These are phyloP conservation scores for Caretta caretta DNA, from an alignment of 2,113 vertebrate species.

Conservation along the genomic window DNA sequence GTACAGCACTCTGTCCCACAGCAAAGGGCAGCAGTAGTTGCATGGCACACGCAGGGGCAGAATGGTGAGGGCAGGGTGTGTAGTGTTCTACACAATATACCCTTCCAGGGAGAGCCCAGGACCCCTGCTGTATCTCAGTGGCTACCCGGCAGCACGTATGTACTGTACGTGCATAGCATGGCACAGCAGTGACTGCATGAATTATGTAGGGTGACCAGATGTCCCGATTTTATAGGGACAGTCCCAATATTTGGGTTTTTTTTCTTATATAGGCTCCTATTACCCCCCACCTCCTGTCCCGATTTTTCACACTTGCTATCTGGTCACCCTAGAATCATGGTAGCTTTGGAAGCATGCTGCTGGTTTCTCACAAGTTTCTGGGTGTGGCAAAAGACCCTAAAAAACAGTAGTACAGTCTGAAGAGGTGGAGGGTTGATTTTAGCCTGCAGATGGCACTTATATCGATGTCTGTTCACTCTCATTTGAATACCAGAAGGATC, in stretches of 20 bases:
- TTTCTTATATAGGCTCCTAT: too few species aligned
- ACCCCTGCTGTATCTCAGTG: background rate
- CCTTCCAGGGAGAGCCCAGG: background rate
- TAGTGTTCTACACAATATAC: background rate
- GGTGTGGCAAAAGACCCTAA: background rate
- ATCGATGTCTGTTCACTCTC: background rate
- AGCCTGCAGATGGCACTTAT: background rate
- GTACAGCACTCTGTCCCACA: background rate
- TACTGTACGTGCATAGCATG: background rate
- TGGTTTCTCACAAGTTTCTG: background rate
- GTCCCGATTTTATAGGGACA: too few species aligned
- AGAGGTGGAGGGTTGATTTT: background rate
- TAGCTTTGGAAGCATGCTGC: background rate
- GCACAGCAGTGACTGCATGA: background rate
- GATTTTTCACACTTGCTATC: too few species aligned
- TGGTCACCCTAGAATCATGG: background rate
- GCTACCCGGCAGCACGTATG: background rate
- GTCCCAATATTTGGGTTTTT: too few species aligned
- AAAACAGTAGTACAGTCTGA: background rate
- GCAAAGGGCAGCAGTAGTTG: background rate
- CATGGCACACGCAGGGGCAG: background rate
- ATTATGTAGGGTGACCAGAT: too few species aligned
- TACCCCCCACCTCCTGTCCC: too few species aligned
- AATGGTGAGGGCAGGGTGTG: background rate
- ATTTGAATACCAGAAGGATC: background rate